Conservation (phyloP, 2,113 vertebrate species). For the Brachypteracias leptosomus region DNA sequence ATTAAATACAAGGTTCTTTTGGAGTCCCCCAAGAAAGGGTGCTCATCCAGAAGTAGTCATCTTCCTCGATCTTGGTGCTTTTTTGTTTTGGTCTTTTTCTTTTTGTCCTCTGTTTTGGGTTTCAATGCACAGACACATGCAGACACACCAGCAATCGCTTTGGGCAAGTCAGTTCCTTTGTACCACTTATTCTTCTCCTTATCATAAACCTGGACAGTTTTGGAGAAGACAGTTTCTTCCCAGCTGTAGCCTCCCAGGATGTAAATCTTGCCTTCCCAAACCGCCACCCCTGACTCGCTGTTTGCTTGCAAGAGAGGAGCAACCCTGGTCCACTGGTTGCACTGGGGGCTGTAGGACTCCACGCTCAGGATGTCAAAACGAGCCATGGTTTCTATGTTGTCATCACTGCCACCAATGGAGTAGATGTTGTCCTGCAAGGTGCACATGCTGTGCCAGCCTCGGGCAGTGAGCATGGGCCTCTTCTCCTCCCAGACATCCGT, state of each 20-base stretch:
- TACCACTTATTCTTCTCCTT: conserved; percentile 83
- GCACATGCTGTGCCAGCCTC: conserved; percentile 97
- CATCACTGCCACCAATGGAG: conserved; percentile 90
- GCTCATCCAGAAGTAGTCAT: conserved; percentile 7
- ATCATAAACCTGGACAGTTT: conserved; percentile 87
- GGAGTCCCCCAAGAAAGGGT: neutral
- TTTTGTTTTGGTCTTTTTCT: conserved; percentile 72
- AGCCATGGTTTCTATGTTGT: conserved; percentile 88
- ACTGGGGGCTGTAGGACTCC: conserved; percentile 87
- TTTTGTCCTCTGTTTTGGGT: conserved; percentile 76
- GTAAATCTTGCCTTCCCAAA: conserved; percentile 86
- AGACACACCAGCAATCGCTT: conserved; percentile 87
- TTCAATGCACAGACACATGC: conserved; percentile 87
- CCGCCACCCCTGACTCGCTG: conserved; percentile 90
- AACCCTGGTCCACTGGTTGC: conserved; percentile 88
- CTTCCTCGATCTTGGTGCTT: conserved; percentile 67
- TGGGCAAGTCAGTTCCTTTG: conserved; percentile 86
- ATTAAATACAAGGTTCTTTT: neutral
- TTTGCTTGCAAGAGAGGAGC: conserved; percentile 85
- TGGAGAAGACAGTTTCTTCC: conserved; percentile 90
- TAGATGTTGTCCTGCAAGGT: conserved; percentile 87
- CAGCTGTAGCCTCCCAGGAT: conserved; percentile 96
- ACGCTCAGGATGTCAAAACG: conserved; percentile 91
- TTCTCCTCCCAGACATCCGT: conserved; percentile 84
- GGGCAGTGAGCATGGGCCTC: conserved; percentile 84